These are phyloP conservation scores for Anguilla marmorata DNA, from an alignment of 2,797 vertebrate genomes.

Conservation along the genomic window DNA sequence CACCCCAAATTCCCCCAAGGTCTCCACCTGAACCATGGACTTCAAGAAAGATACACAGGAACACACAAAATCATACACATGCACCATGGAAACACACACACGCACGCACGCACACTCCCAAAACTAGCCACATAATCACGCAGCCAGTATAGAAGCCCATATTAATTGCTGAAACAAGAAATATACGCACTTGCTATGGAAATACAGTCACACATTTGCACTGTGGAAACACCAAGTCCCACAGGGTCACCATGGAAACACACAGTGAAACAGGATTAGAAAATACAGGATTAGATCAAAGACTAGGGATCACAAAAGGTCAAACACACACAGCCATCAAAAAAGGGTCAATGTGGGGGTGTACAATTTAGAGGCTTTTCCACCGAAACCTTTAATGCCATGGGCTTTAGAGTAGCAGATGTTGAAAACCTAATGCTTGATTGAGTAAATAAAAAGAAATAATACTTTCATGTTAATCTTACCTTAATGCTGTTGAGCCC, in stretches of 20 bases:
- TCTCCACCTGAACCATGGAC: slow-evolving; percentile 98
- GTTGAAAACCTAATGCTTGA: background rate
- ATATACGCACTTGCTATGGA: background rate
- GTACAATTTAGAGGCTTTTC: background rate
- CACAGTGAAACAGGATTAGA: background rate
- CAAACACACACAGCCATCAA: background rate
- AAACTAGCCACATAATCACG: background rate
- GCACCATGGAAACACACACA: background rate
- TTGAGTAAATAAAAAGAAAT: background rate
- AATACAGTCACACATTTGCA: background rate
- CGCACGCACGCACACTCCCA: slow-evolving; percentile 7
- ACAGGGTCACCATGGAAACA: background rate
- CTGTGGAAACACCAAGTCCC: background rate
- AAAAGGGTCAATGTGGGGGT: background rate
- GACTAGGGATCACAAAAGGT: background rate
- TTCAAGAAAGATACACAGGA: slow-evolving; percentile 55
- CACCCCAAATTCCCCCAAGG: slow-evolving; percentile 91
- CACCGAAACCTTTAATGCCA: background rate
- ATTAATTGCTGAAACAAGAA: slow-evolving; percentile 38
- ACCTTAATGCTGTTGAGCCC: slow-evolving; percentile 96
- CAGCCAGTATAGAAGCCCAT: background rate
- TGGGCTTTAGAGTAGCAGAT: background rate
- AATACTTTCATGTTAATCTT: slow-evolving; percentile 33
- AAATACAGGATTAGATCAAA: background rate
- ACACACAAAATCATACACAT: background rate